Percentiles rank a stretch among this genome's conserved stretches.
phyloP scores from a whole-genome alignment of 2,797 vertebrate genomes.

The Cyclura pinguis region DNA sequence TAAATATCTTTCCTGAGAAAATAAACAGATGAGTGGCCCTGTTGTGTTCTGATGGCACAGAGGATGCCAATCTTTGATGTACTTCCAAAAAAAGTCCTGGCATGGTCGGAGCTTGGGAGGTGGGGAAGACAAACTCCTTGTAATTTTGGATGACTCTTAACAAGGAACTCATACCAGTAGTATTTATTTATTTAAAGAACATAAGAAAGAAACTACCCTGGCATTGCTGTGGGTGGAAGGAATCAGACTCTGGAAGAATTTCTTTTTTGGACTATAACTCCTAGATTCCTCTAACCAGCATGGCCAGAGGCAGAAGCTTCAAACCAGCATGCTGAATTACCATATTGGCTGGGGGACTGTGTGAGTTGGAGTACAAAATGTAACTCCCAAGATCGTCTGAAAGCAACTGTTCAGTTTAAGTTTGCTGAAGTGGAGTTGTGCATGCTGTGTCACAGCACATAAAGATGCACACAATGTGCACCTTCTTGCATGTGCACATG shows the following conservation, averaged over 20 bases:
- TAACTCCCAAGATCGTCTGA: too few relatives aligned
- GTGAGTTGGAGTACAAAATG: too few relatives aligned
- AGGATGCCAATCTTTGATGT: conserved; percentile 61
- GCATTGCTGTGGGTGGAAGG: neutral
- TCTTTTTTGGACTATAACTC: neutral
- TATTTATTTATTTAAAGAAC: conserved; percentile 68
- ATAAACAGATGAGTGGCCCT: conserved; percentile 27
- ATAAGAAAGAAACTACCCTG: neutral
- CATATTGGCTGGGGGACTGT: too few relatives aligned
- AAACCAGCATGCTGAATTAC: too few relatives aligned
- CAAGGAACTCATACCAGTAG: conserved; percentile 30
- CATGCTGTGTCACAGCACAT: too few relatives aligned
- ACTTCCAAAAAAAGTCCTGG: conserved; percentile 20
- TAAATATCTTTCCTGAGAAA: conserved; percentile 52
- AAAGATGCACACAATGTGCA: too few relatives aligned
- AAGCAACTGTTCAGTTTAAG: too few relatives aligned
- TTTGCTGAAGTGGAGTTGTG: too few relatives aligned
- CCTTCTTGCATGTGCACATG: too few relatives aligned
- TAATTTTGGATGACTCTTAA: conserved; percentile 48
- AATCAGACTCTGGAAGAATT: too few relatives aligned
- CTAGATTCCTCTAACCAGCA: neutral
- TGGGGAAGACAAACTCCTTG: conserved; percentile 14
- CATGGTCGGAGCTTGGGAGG: neutral
- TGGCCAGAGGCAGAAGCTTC: too few relatives aligned
- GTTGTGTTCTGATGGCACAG: conserved; percentile 35